Evolutionary conservation across 2,113 vertebrate genomes (phyloP), one percentile per base, ranked within the genome.

Genomic region (Puntigrus tetrazona): DNA sequence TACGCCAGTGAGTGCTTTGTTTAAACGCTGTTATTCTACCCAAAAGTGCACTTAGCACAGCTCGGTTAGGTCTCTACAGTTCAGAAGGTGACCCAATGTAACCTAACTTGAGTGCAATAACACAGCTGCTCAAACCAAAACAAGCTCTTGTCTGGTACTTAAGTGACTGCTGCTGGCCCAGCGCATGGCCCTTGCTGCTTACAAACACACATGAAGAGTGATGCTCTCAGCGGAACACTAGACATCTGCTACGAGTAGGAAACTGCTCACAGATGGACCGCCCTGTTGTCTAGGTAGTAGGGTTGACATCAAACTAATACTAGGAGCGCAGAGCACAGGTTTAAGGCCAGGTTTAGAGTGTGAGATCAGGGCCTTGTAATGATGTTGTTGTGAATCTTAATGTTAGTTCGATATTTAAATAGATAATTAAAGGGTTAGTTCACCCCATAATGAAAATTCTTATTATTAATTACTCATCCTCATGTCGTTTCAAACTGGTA

Each of bases 41-140:
- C 20, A 31, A 70, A 78, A 79, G 18, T 81, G 59, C 73, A 61
- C 31, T 70, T 72, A 55, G 65, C 22, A 50, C 29, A 70, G 45
- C 65, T 67, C 14, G 18, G 78, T 73, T 78, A 76, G 69, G 82
- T 83, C 10, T 65, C 73, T 10, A 29, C 80, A 77, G 50, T 78
- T 85, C 47, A 74, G 11, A 55, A 52, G 47, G n/a, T 83, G 86
- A 83, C 81, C 76, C 77, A 22, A 4, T 27, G 5, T 67, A 59
- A 86, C 52, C 69, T 52, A 65, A 83, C 79, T 52, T 29, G 41
- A 55, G 78, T 57, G 80, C 52, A 85, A 81, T 73, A 89, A 77
- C 83, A 78, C 88, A 86, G 83, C 85, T 89, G 87, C 27, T 72
- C 41, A 78, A 78, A 87, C 74, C 69, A 76, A 89, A 89, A 81